phyloP scores from a whole-genome alignment of 2,888 invertebrate species.

The Drosophila kambysellisi region DNA sequence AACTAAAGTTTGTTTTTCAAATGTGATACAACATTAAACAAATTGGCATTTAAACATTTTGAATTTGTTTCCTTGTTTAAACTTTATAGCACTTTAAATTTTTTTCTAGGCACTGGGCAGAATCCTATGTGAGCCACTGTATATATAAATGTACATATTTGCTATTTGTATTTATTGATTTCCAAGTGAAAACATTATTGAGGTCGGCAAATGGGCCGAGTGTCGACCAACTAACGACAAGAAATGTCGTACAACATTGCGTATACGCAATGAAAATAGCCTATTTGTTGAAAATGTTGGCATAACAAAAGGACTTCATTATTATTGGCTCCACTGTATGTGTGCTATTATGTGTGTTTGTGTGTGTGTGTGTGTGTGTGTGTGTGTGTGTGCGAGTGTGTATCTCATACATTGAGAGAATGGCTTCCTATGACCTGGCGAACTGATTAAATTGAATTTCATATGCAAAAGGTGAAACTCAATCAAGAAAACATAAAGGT shows the following conservation, averaged over 20 bases:
- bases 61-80: too few species aligned
- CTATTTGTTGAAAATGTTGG: conserved; percentile 65
- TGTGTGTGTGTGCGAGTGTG: conserved; percentile 16
- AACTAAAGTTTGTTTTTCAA: too few species aligned
- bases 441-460: conserved; percentile 79
- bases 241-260: conserved; percentile 43
- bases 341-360: conserved; percentile 2
- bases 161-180: conserved; percentile 78
- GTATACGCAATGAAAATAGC: conserved; percentile 65
- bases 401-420: conserved; percentile 9
- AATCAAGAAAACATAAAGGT: conserved; percentile 77
- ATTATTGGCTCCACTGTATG: conserved; percentile 70
- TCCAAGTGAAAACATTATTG: conserved; percentile 78
- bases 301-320: conserved; percentile 78
- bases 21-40: too few species aligned
- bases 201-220: conserved; percentile 54
- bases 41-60: too few species aligned
- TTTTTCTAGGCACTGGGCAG: too few species aligned
- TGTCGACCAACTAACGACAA: conserved; percentile 6
- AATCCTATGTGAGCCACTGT: too few species aligned
- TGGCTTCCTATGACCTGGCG: conserved; percentile 62
- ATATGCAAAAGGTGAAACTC: conserved; percentile 79
- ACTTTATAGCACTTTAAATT: too few species aligned
- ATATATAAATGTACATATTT: conserved; percentile 44
- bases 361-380: conserved; percentile 4